These are phyloP conservation scores for Pantala flavescens DNA, from an alignment of 1,140 invertebrate genomes.

Conservation along the genomic window DNA sequence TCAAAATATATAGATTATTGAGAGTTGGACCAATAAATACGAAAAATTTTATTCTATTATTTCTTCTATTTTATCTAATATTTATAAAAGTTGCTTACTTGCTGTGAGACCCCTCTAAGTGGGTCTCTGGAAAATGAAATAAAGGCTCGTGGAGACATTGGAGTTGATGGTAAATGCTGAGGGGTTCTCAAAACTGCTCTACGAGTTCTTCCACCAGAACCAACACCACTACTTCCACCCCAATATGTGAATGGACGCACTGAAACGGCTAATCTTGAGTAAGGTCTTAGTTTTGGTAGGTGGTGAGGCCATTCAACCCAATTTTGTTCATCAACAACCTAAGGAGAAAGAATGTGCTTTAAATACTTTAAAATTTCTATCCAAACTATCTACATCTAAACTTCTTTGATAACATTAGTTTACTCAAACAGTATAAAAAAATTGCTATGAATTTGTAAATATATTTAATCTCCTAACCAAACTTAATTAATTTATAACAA, in stretches of 20 bases:
- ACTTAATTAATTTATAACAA: too few relatives aligned
- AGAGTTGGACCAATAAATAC: too few relatives aligned
- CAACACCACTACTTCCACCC: constrained; percentile 54
- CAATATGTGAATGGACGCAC: constrained; percentile 75
- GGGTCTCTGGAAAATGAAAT: constrained; percentile 39
- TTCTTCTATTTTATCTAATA: too few relatives aligned
- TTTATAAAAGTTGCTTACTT: too few relatives aligned
- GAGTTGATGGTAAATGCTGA: constrained; percentile 58
- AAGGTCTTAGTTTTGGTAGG: constrained; percentile 27
- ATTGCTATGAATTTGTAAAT: too few relatives aligned
- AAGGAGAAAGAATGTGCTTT: neutral
- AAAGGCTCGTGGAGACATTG: constrained; percentile 55
- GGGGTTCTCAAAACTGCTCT: constrained; percentile 49
- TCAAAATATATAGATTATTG: too few relatives aligned
- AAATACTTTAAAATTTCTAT: too few relatives aligned
- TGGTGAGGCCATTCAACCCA: neutral
- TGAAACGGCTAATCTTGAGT: constrained; percentile 53
- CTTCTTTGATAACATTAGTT: too few relatives aligned
- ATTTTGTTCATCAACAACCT: neutral
- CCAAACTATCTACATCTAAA: too few relatives aligned
- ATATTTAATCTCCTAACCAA: too few relatives aligned
- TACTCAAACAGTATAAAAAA: too few relatives aligned
- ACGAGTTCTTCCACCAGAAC: constrained; percentile 26
- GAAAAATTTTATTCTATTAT: too few relatives aligned
- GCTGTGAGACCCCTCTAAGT: constrained; percentile 15